Evolutionary conservation across 2,888 invertebrate species (phyloP), one percentile per base, ranked within the genome.

Genomic region (Marasmarcha lunaedactyla): DNA sequence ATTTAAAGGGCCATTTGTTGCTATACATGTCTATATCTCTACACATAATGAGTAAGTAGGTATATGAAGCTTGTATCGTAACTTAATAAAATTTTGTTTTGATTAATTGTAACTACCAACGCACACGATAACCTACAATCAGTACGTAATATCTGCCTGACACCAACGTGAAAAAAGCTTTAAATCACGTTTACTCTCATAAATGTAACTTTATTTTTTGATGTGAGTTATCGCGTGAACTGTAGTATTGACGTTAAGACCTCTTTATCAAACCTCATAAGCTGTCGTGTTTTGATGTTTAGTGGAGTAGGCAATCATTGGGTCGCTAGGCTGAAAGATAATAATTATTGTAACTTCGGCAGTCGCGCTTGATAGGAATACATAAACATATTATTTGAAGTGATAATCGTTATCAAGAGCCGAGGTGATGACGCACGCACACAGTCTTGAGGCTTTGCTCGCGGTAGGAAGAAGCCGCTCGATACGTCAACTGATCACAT

Each of bases 361-460:
- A 55, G 56, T 59, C 52, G 51, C 52, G 56, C 55, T 58, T 67
- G 59, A 71, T 68, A 68, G 57, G 59, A 63, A 69, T 69, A 63
- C 72, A 69, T 67, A 71, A 71, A 71, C 66, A 74, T 57, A 69
- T 71, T 74, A 81, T 83, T 81, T 78, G 81, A 79, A 78, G 78
- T 81, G 79, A 81, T 81, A 79, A 81, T 79, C 78, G 68, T 81
- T 83, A 83, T 81, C 83, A 78, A 69, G 56, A 52, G 65, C 59
- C 67, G 73, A 71, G 76, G 72, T 63, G 71, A 76, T 83, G 81
- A 81, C 83, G 83, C 83, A 81, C 81, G 67, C 66, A 30, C 11
- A 7, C 6, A 25, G n/a, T n/a, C n/a, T n/a, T n/a, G n/a, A n/a
- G n/a, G n/a, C n/a, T n/a, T n/a, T n/a, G n/a, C n/a, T n/a, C n/a